A percentile compares a stretch with the other conserved stretches of the same genome.
Evolutionary conservation across 2,888 invertebrate species (phyloP).

Genomic region (Oscheius sp.): DNA sequence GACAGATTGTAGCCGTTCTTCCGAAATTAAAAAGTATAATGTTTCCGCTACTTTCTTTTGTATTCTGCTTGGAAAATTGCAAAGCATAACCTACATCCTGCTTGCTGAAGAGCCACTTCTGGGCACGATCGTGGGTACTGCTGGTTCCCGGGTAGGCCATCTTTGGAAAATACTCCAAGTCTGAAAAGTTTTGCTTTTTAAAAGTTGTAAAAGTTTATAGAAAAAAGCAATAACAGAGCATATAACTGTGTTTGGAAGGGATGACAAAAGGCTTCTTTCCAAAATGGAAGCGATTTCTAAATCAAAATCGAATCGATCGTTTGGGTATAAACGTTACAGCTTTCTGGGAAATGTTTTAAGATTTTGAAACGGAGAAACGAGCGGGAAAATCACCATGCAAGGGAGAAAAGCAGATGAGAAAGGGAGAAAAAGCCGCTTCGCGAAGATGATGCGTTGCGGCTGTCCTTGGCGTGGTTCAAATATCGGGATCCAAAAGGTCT

Average conservation of each 20-base stretch:
- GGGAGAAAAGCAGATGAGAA: neutral
- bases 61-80: neutral
- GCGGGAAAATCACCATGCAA: neutral
- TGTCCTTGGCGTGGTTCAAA: no score
- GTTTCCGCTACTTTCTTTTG: no score
- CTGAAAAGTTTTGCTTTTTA: neutral
- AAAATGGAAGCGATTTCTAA: neutral
- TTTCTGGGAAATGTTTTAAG: neutral
- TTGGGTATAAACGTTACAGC: neutral
- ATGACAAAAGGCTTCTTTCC: neutral
- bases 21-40: no score
- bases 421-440: neutral
- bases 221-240: neutral
- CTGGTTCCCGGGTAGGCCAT: slow-evolving; percentile 36
- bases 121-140: slow-evolving; percentile 20
- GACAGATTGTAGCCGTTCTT: no score
- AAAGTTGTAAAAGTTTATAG: neutral
- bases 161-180: slow-evolving; percentile 19
- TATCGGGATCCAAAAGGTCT: no score
- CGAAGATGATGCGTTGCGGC: no score
- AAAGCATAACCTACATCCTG: slow-evolving; percentile 54
- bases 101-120: slow-evolving; percentile 62
- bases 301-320: no score
- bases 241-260: neutral
- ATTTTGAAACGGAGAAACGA: neutral